phyloP scores from a whole-genome alignment of 2,797 vertebrate species.

The Melanotaenia nigrans region DNA sequence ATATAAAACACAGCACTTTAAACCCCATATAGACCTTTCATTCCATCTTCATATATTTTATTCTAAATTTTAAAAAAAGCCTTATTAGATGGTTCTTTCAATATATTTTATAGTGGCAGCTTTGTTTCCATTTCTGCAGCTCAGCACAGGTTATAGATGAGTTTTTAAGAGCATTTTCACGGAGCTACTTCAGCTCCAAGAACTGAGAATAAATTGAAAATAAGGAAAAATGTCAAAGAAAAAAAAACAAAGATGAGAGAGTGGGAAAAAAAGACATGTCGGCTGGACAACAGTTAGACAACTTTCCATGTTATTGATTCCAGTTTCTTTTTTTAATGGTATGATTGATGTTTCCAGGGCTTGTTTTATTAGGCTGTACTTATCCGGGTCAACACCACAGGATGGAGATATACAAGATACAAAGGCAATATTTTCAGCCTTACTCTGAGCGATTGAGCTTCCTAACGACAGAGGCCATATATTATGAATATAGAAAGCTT shows the following conservation, averaged over 20 bases:
- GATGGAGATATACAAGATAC: conserved; percentile 28
- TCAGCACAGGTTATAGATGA: conserved; percentile 9
- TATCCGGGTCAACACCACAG: conserved; percentile 48
- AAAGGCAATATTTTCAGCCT: conserved; percentile 40
- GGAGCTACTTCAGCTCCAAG: conserved; percentile 19
- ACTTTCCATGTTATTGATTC: conserved; percentile 55
- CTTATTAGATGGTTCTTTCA: conserved; percentile 11
- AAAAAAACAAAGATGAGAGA: conserved; percentile 3
- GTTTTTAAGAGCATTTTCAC: conserved; percentile 25
- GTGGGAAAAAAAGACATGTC: conserved; percentile 25
- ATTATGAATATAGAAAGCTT: conserved; percentile 42
- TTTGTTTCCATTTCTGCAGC: conserved; percentile 33
- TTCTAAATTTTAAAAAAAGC: conserved; percentile 35
- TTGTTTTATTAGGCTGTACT: conserved; percentile 64
- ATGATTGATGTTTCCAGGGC: conserved; percentile 65
- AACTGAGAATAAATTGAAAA: conserved; percentile 32
- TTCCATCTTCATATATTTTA: conserved; percentile 53
- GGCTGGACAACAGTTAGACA: conserved; percentile 41
- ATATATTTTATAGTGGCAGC: conserved; percentile 14
- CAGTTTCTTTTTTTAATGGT: conserved; percentile 58
- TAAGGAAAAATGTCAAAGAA: conserved; percentile 17
- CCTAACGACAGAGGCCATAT: conserved; percentile 49
- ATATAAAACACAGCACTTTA: conserved; percentile 45
- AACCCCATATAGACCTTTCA: conserved; percentile 36
- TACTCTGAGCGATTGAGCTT: conserved; percentile 19